Percentiles rank a stretch among this genome's conserved stretches.
These are phyloP conservation scores for Charina bottae DNA, from an alignment of 2,113 vertebrate genomes.

Conservation along the genomic window DNA sequence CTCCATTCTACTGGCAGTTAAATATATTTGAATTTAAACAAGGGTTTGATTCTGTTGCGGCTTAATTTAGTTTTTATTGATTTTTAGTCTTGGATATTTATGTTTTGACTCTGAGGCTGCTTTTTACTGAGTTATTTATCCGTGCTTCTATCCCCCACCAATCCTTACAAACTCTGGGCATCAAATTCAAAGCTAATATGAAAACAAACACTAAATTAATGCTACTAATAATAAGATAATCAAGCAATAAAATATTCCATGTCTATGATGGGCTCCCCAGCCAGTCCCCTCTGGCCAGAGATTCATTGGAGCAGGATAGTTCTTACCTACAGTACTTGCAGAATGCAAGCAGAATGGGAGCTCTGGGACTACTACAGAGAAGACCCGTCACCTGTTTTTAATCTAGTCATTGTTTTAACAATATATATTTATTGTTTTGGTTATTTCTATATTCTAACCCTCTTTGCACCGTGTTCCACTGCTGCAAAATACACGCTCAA, in stretches of 20 bases:
- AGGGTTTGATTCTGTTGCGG: neutral
- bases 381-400: neutral
- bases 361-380: neutral
- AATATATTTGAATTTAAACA: neutral
- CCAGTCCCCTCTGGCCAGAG: neutral
- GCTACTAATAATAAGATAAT: neutral
- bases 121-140: neutral
- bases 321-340: neutral
- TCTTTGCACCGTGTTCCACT: neutral
- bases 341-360: neutral
- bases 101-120: neutral
- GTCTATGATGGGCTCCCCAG: neutral
- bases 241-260: neutral
- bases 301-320: neutral
- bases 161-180: neutral
- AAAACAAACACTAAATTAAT: neutral
- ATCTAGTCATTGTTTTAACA: neutral
- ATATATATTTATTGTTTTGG: neutral
- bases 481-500: neutral
- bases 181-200: neutral
- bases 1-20: neutral
- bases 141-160: neutral
- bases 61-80: neutral
- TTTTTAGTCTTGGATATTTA: neutral
- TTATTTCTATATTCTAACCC: neutral